Evolutionary conservation across 2,888 invertebrate species (phyloP).

Genomic region (Andrena fulva): DNA sequence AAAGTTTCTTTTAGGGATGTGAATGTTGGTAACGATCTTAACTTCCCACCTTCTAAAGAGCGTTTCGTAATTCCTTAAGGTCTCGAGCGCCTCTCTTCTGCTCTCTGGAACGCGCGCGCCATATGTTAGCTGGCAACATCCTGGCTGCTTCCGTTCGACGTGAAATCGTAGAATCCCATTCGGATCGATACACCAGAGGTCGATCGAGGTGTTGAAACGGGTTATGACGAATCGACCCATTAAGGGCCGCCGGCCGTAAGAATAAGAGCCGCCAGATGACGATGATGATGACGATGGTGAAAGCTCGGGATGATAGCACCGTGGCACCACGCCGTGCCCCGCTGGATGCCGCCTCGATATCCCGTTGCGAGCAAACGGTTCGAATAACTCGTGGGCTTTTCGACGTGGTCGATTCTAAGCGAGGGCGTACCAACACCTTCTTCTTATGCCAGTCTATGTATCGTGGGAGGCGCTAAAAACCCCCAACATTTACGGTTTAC

Average conservation of each 20-base stretch:
- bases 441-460: slow-evolving; percentile 19
- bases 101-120: background rate
- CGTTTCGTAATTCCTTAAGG: background rate
- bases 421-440: slow-evolving; percentile 45
- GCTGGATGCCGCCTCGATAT: slow-evolving; percentile 75
- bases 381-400: slow-evolving; percentile 70
- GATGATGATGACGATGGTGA: slow-evolving; percentile 77
- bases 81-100: background rate
- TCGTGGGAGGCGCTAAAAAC: slow-evolving; percentile 45
- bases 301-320: slow-evolving; percentile 74
- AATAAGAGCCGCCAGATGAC: slow-evolving; percentile 76
- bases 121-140: background rate
- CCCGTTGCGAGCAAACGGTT: slow-evolving; percentile 72
- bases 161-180: slow-evolving; percentile 8
- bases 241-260: slow-evolving; percentile 63
- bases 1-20: too few species aligned
- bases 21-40: background rate
- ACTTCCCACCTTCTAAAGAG: background rate
- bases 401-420: slow-evolving; percentile 60
- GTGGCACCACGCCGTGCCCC: slow-evolving; percentile 77
- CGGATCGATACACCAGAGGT: slow-evolving; percentile 45
- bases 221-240: slow-evolving; percentile 74
- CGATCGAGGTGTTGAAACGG: slow-evolving; percentile 69
- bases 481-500: slow-evolving; percentile 1
- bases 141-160: slow-evolving; percentile 6